phyloP scores from a whole-genome alignment of 1,140 invertebrate genomes.

The Dendrolimus punctatus region DNA sequence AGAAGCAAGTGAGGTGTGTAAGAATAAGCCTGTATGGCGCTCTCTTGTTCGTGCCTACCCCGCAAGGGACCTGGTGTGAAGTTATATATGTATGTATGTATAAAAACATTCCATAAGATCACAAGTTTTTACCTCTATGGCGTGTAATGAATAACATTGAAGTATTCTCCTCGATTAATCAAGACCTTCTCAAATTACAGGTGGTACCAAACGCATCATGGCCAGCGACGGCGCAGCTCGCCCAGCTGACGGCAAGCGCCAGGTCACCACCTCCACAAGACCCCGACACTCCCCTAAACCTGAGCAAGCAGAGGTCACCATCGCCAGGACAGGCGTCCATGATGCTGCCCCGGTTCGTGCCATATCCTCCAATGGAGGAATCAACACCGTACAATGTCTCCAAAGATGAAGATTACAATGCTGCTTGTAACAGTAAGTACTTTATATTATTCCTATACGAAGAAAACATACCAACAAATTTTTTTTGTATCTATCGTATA shows the following conservation, averaged over 20 bases:
- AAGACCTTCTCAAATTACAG: constrained; percentile 18
- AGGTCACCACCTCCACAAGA: constrained; percentile 68
- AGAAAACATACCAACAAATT: no score
- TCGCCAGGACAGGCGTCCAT: constrained; percentile 61
- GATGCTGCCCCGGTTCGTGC: constrained; percentile 66
- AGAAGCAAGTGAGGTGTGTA: no score
- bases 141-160: no score
- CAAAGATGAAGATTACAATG: constrained; percentile 76
- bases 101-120: no score
- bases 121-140: no score
- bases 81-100: no score
- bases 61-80: no score
- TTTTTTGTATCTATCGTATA: no score
- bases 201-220: constrained; percentile 34
- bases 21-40: no score
- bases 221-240: constrained; percentile 54
- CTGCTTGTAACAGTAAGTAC: constrained; percentile 76
- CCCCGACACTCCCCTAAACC: constrained; percentile 88
- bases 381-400: constrained; percentile 58
- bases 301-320: constrained; percentile 85
- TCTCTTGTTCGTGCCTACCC: no score
- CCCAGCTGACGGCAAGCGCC: constrained; percentile 50
- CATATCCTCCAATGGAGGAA: constrained; percentile 56
- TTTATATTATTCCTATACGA: constrained; percentile 3
- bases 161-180: background rate